Conservation (phyloP, 1,140 invertebrate genomes). For the Reticulitermes speratus region DNA sequence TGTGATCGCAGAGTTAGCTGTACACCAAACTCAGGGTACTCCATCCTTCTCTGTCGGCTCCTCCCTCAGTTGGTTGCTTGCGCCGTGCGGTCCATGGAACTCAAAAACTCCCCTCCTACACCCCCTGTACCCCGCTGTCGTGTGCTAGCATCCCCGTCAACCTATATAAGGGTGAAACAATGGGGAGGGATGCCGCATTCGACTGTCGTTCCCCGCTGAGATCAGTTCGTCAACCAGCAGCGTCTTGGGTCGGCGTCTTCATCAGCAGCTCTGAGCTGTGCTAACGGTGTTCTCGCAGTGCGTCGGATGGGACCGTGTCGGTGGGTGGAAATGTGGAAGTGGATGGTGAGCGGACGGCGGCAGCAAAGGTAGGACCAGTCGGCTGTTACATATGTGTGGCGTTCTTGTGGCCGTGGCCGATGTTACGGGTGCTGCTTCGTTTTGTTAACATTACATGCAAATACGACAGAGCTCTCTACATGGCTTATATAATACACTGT, state of each 20-base stretch:
- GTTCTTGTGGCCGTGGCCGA: too few relatives aligned
- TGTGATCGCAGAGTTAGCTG: background rate
- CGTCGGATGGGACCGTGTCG: background rate
- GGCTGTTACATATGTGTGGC: too few relatives aligned
- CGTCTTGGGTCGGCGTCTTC: background rate
- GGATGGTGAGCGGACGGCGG: background rate
- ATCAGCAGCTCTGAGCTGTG: background rate
- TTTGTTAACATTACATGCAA: too few relatives aligned
- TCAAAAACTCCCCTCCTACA: background rate
- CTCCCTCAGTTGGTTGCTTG: background rate
- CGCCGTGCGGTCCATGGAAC: background rate
- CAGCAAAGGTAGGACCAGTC: background rate
- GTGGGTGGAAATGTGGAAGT: background rate
- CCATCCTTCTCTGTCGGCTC: background rate
- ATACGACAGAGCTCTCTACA: too few relatives aligned
- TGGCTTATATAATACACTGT: too few relatives aligned
- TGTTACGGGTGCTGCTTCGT: too few relatives aligned
- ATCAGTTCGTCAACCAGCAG: background rate
- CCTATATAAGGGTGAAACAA: slow-evolving; percentile 8
- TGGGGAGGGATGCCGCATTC: slow-evolving; percentile 4
- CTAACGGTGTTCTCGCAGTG: background rate
- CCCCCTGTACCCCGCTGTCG: background rate
- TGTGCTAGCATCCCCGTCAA: background rate
- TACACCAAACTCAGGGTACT: background rate
- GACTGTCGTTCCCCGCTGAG: background rate